Evolutionary conservation across 2,113 vertebrate species (phyloP).

Genomic region (Marcusenius ussheri): DNA sequence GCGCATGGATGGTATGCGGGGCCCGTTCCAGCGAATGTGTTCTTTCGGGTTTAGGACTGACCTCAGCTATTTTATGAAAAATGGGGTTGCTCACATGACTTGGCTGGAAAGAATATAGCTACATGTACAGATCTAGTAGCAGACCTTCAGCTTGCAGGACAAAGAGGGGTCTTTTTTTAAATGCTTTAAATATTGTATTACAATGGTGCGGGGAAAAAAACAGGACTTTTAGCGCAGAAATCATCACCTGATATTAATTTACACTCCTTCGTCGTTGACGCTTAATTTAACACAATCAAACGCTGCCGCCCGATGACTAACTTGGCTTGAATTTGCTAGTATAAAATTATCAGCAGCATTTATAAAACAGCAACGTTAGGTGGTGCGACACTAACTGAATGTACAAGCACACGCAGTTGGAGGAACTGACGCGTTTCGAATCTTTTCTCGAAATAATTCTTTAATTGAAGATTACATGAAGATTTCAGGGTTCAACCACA

Average conservation of each 20-base stretch:
- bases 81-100: not conserved
- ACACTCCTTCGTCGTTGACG: not conserved
- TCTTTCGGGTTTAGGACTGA: not conserved
- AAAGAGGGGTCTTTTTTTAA: not conserved
- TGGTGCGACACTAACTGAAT: not conserved
- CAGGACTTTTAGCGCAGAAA: not conserved
- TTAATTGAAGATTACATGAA: not conserved
- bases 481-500: not conserved
- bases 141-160: not conserved
- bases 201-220: not conserved
- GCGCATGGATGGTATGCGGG: constrained; percentile 29
- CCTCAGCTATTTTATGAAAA: constrained; percentile 7
- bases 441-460: not conserved
- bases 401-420: not conserved
- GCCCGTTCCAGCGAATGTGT: constrained; percentile 10
- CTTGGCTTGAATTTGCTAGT: not conserved
- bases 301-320: not conserved
- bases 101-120: not conserved
- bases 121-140: not conserved
- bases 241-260: not conserved
- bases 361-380: not conserved
- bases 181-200: not conserved
- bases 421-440: not conserved
- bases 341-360: not conserved
- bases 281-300: constrained; percentile 8